Evolutionary conservation across 2,113 vertebrate genomes (phyloP).

Genomic region (Trogon surrucura): DNA sequence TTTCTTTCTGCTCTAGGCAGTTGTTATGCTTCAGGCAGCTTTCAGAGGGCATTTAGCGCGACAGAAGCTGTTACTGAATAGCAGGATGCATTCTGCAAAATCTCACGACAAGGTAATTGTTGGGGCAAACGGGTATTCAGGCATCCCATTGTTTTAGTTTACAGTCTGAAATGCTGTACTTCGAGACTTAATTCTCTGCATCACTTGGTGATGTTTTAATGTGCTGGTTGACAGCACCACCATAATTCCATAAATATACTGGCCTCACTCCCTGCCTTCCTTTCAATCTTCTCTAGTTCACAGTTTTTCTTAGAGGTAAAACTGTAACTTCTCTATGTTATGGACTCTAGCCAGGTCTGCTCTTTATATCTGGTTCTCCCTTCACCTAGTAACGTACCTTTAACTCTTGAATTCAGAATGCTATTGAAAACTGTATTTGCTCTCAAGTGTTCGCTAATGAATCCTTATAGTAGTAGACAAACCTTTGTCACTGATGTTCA

Average conservation of each 20-base stretch:
- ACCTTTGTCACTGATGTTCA: not conserved
- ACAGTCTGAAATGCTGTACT: not conserved
- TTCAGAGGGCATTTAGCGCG: slow-evolving; percentile 82
- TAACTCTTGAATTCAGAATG: not conserved
- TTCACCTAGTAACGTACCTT: not conserved
- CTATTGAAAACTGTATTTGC: not conserved
- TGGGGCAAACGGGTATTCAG: not conserved
- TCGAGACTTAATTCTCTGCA: not conserved
- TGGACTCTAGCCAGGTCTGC: not conserved
- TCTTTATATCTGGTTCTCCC: not conserved
- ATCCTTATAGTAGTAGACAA: not conserved
- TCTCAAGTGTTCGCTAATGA: not conserved
- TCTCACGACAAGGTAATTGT: slow-evolving; percentile 49
- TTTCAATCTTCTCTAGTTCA: not conserved
- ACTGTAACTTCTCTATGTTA: not conserved
- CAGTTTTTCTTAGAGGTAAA: not conserved
- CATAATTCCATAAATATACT: not conserved
- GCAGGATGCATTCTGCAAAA: not conserved
- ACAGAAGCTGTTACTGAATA: slow-evolving; percentile 64
- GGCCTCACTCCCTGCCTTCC: not conserved
- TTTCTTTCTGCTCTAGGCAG: slow-evolving; percentile 69
- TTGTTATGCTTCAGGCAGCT: slow-evolving; percentile 80
- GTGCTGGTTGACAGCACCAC: not conserved
- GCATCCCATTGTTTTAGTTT: not conserved
- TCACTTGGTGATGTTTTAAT: not conserved